These are phyloP conservation scores for Hippocampus comes DNA, from an alignment of 2,113 vertebrate species.

Conservation along the genomic window DNA sequence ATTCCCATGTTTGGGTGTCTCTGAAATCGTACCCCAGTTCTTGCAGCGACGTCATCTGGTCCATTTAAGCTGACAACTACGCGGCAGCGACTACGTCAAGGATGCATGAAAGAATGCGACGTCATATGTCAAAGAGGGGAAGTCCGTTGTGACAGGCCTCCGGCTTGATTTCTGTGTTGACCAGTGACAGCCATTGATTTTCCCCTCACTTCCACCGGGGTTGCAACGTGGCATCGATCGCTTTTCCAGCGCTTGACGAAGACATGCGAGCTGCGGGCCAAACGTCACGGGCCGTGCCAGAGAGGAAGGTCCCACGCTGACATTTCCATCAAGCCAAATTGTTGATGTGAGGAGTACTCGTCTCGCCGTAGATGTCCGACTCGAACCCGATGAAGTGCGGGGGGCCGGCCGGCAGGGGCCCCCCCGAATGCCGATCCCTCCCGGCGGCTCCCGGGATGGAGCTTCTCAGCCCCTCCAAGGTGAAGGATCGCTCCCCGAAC, in stretches of 20 bases:
- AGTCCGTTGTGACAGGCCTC: slow-evolving; percentile 28
- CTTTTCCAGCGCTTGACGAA: slow-evolving; percentile 33
- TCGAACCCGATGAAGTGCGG: slow-evolving; percentile 52
- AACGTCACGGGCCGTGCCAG: slow-evolving; percentile 31
- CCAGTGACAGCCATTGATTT: slow-evolving; percentile 53
- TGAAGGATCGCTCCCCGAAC: slow-evolving; percentile 64
- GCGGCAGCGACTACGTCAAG: neutral
- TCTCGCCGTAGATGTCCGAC: slow-evolving; percentile 39
- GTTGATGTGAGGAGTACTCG: neutral
- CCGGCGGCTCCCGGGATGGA: slow-evolving; percentile 49
- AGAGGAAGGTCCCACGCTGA: slow-evolving; percentile 33
- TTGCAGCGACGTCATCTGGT: too few species aligned
- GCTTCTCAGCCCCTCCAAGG: slow-evolving; percentile 59
- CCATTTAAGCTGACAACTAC: neutral
- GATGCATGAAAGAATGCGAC: neutral
- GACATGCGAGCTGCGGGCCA: slow-evolving; percentile 50
- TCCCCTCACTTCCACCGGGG: slow-evolving; percentile 26
- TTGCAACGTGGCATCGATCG: slow-evolving; percentile 51
- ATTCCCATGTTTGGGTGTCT: too few species aligned
- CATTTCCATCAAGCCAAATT: neutral
- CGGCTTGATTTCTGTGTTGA: slow-evolving; percentile 40
- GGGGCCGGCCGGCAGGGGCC: slow-evolving; percentile 30
- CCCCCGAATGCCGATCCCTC: slow-evolving; percentile 29
- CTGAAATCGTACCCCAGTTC: too few species aligned
- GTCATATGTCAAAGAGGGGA: slow-evolving; percentile 29